Percentiles rank a stretch among this genome's conserved stretches.
Conservation (phyloP, 2,888 invertebrate species). For the Cryptocephalus primarius region DNA sequence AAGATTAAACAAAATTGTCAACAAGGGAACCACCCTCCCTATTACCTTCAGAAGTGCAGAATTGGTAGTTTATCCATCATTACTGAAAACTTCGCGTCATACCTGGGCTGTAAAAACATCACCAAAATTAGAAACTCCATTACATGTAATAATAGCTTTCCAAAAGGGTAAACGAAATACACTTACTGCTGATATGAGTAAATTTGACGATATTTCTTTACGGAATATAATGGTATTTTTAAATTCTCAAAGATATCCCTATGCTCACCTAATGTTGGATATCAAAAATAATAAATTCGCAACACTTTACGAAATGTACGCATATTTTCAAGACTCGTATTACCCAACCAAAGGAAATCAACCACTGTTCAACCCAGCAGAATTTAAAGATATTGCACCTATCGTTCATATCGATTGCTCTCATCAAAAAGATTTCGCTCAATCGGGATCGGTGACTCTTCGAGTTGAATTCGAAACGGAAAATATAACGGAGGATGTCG, state of each 20-base stretch:
- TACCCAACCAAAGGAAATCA: conserved; percentile 1
- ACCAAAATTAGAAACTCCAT: conserved; percentile 5
- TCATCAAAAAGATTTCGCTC: conserved; percentile 2
- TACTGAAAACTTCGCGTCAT: conserved; percentile 6
- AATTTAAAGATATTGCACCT: conserved; percentile 2
- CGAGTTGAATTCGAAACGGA: conserved; percentile 5
- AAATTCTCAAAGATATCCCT: conserved; percentile 5
- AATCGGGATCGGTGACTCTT: conserved; percentile 3
- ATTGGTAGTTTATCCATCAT: conserved; percentile 8
- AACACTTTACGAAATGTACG: conserved; percentile 9
- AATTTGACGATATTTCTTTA: conserved; percentile 6
- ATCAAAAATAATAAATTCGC: conserved; percentile 4
- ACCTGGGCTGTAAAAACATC: conserved; percentile 9
- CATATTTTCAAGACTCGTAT: conserved; percentile 6
- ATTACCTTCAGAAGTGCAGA: conserved; percentile 9
- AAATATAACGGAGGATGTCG: conserved; percentile 2
- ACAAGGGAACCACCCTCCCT: conserved; percentile 4
- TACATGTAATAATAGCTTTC: conserved; percentile 5
- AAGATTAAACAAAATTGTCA: conserved; percentile 4
- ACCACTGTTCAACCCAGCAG: conserved; percentile 2
- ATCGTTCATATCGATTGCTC: conserved; percentile 3
- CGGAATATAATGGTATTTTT: conserved; percentile 6
- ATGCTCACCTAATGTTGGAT: conserved; percentile 1
- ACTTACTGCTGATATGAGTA: conserved; percentile 1
- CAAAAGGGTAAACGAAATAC: conserved; percentile 1